Conservation (phyloP, 2,113 vertebrate genomes). For the Orientallactaga bullata region DNA sequence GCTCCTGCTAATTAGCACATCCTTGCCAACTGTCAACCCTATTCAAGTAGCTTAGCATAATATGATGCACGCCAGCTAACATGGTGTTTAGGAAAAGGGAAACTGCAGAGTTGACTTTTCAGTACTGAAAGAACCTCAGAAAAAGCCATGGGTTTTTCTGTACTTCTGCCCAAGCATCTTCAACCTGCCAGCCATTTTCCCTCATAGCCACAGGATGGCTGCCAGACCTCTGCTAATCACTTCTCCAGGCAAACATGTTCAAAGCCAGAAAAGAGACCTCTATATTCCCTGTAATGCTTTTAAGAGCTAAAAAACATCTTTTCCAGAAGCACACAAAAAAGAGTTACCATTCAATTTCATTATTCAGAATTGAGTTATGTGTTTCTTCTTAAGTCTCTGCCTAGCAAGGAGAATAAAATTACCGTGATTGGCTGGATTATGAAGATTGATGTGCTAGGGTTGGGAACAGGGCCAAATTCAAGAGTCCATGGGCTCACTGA, state of each 20-base stretch:
- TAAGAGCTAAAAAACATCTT: not conserved
- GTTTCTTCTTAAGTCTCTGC: slow-evolving; percentile 22
- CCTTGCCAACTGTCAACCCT: too few relatives aligned
- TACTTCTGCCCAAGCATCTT: not conserved
- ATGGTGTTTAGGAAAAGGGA: not conserved
- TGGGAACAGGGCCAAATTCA: not conserved
- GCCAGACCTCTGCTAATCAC: not conserved
- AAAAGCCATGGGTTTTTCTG: not conserved
- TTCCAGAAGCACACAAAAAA: slow-evolving; percentile 7
- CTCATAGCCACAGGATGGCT: not conserved
- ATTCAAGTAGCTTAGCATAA: not conserved
- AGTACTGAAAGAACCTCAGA: not conserved
- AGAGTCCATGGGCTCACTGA: not conserved
- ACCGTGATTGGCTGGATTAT: slow-evolving; percentile 19
- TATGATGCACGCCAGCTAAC: not conserved
- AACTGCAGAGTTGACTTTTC: not conserved
- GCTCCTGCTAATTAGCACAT: too few relatives aligned
- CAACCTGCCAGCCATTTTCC: not conserved
- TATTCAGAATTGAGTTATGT: slow-evolving; percentile 31
- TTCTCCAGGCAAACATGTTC: not conserved
- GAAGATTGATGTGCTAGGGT: not conserved
- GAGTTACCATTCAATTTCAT: not conserved
- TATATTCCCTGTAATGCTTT: slow-evolving; percentile 4
- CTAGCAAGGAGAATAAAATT: slow-evolving; percentile 46
- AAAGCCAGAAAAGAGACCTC: not conserved